Percentiles rank a stretch among this genome's conserved stretches.
These are phyloP conservation scores for Archips crataeganus DNA, from an alignment of 2,888 invertebrate species.

Conservation along the genomic window DNA sequence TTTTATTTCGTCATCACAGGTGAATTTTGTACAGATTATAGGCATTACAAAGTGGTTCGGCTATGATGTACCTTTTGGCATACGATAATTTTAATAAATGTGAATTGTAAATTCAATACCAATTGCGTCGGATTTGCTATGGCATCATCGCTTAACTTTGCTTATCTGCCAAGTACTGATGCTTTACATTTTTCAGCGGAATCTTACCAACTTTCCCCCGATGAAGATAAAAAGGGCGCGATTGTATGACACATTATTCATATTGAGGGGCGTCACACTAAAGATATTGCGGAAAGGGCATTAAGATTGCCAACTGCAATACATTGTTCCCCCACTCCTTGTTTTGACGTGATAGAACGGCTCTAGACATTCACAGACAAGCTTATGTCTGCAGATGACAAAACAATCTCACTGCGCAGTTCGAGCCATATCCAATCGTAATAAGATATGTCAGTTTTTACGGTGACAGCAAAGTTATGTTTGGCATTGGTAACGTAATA, in stretches of 20 bases:
- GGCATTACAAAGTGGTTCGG: too few relatives aligned
- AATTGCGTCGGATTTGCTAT: background rate
- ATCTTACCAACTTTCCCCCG: conserved; percentile 68
- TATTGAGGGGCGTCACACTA: conserved; percentile 81
- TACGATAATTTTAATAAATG: too few relatives aligned
- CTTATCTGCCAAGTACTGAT: conserved; percentile 32
- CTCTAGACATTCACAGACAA: conserved; percentile 72
- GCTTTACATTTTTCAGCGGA: conserved; percentile 47
- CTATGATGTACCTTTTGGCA: too few relatives aligned
- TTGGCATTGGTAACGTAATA: conserved; percentile 73
- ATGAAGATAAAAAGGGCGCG: conserved; percentile 76
- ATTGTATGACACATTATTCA: conserved; percentile 84
- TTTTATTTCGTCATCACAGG: too few relatives aligned
- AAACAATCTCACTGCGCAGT: conserved; percentile 34
- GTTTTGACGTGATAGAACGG: conserved; percentile 83
- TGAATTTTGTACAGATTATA: too few relatives aligned
- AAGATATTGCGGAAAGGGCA: conserved; percentile 85
- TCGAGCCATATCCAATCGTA: conserved; percentile 42
- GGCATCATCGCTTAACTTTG: background rate
- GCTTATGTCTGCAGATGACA: conserved; percentile 47
- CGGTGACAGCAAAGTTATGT: conserved; percentile 37
- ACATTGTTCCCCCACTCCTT: conserved; percentile 67
- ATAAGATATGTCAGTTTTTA: conserved; percentile 44
- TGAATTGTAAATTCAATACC: too few relatives aligned
- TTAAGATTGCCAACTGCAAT: conserved; percentile 76